Base-by-base conservation (phyloP, 1,140 invertebrate genomes). In the Drosophila arawakana region DNA sequence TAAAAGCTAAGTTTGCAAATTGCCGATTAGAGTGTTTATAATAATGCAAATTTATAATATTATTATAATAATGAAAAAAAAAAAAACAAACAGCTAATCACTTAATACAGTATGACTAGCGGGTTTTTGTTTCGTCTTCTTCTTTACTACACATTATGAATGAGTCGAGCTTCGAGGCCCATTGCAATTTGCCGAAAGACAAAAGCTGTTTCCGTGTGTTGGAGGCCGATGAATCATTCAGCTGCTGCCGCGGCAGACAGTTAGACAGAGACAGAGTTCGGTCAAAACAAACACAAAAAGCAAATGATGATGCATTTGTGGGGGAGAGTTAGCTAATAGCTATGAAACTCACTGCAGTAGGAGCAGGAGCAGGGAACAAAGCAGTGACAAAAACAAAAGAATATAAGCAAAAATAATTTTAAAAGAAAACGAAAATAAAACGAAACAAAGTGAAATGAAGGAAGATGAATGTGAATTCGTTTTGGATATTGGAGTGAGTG, bases 381-480 rank as follows among this genome's bases (percentile, higher is more conserved):
- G 7, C 7, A 35, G 44, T 59, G 18, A 57, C 34, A 72, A 69
- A 58, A 74, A 57, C 37, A 46, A 57, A 70, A 61, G 25, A 61
- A 62, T 62, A 74, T 62, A 49, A 69, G 71, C 55, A 30, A 73
- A 30, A 30, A 30, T 61, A 74, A 69, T 55, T 55, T 34, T 34
- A 54, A 52, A 69, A 43, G 41, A 18, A 74, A 74, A 73, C 41
- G 50, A 54, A 52, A 46, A 54, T 13, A 54, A 11, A 10, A 49
- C 15, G 10, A 34, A 49, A 57, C 7, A 39, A 57, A 49, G 10
- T 46, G 43, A 68, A 52, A 21, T 15, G 21, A 52, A 7, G 10
- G 47, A 65, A 74, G 58, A 74, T 63, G 72, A 74, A 74, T 70
- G 58, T 70, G 50, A 74, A 62, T 74, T 69, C 72, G 52, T 69